Conservation (phyloP, 2,113 vertebrate species). For the Hippolais icterina region DNA sequence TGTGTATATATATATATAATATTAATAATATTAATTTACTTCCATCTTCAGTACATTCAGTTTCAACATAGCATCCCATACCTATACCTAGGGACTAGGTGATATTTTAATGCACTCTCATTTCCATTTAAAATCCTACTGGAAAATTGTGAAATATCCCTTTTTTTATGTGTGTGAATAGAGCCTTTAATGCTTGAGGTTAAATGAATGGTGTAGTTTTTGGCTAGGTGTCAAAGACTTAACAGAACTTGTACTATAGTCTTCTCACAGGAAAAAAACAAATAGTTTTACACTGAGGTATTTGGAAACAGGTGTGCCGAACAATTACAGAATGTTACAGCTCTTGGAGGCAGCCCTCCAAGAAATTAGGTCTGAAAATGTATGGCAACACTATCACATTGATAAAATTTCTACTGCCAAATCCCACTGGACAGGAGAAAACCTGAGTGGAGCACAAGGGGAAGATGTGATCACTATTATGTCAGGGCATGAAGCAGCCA, state of each 20-base stretch:
- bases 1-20: too few species aligned
- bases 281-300: conserved; percentile 79
- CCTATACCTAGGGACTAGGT: neutral
- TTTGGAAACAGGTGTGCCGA: conserved; percentile 78
- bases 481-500: neutral
- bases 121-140: conserved; percentile 72
- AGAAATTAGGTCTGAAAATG: conserved; percentile 59
- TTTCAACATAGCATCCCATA: neutral
- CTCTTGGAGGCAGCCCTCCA: conserved; percentile 64
- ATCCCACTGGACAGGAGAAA: conserved; percentile 26
- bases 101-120: conserved; percentile 10
- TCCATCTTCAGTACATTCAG: neutral
- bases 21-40: neutral
- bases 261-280: conserved; percentile 75
- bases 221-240: conserved; percentile 74
- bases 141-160: conserved; percentile 66
- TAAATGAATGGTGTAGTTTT: conserved; percentile 76
- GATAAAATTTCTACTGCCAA: conserved; percentile 59
- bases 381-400: conserved; percentile 55
- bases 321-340: conserved; percentile 74
- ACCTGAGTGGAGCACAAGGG: neutral
- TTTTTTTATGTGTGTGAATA: conserved; percentile 67
- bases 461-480: conserved; percentile 20
- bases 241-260: conserved; percentile 76
- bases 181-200: conserved; percentile 70